phyloP scores from a whole-genome alignment of 1,140 invertebrate genomes.

The Diuraphis noxia region DNA sequence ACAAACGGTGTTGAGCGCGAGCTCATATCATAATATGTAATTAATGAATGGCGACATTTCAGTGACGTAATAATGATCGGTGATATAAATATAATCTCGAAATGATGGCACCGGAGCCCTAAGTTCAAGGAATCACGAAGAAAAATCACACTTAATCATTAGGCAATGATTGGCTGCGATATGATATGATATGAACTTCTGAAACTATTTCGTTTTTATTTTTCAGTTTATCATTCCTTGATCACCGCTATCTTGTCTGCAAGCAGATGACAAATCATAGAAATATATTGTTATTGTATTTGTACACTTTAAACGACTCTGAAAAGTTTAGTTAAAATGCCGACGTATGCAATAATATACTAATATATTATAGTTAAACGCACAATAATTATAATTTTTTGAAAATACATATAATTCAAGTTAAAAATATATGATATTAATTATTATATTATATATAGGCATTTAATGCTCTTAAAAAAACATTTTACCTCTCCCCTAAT shows the following conservation, averaged over 20 bases:
- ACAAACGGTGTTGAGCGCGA: background rate
- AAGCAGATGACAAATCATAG: no score
- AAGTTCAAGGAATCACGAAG: background rate
- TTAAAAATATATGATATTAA: no score
- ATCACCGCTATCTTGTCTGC: no score
- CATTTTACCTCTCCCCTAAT: no score
- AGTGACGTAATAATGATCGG: background rate
- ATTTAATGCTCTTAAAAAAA: no score
- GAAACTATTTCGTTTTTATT: background rate
- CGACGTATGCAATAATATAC: no score
- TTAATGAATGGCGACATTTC: background rate
- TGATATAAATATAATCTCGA: background rate
- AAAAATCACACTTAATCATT: background rate
- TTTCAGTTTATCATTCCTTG: background rate
- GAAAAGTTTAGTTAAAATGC: background rate
- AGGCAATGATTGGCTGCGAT: background rate
- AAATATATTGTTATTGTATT: no score
- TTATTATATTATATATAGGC: no score
- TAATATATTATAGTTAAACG: no score
- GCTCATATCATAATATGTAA: background rate
- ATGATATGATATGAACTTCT: background rate
- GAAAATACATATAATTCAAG: no score
- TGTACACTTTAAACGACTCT: background rate
- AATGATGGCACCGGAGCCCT: background rate
- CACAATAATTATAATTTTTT: no score